Evolutionary conservation across 2,113 vertebrate genomes (phyloP), one percentile per base, ranked within the genome.

Genomic region (Neodon shergylaensis): DNA sequence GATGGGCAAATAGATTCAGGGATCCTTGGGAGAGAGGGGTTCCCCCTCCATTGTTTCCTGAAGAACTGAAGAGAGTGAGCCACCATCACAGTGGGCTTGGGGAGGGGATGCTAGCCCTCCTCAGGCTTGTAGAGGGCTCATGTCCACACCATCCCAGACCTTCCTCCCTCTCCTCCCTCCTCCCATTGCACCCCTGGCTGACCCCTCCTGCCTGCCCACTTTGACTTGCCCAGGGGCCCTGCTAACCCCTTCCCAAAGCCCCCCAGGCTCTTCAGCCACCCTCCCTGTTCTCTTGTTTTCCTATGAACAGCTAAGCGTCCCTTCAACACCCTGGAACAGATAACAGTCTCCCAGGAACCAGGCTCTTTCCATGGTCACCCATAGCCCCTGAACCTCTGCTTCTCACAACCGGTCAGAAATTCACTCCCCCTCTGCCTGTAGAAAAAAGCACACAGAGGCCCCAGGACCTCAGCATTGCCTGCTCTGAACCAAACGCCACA

Each of bases 61-160:
- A n/a, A 97, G 85, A 92, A 92, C 93, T 66, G 73, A 82, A 91
- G 94, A 86, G 66, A 89, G 31, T 47, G 26, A 72, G 72, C 52
- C 28, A 12, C 82, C 90, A 82, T 84, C 44, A 52, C 65, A 79
- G 76, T 0, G 36, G 77, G 72, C 31, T 36, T 33, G 33, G 49
- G 21, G n/a, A 47, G 78, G n/a, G 66, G 72, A 42, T 24, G 19
- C 58, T 52, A 86, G 91, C 79, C 93, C 78, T 88, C 93, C 61
- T 3, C 0, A 70, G 79, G 47, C 82, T 70, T 70, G 36, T 66
- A 63, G 70, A 82, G 33, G 24, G 49, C 13, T 89, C 82, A 49
- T 26, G 24, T 42, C 65, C 72, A 47, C 4, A 49, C n/a, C 26
- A 4, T 9, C 70, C 89, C 95, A 42, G 31, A 7, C 33, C 78